Evolutionary conservation across 2,888 invertebrate species (phyloP), one percentile per base, ranked within the genome.

Genomic region (Cerceris rybyensis): DNA sequence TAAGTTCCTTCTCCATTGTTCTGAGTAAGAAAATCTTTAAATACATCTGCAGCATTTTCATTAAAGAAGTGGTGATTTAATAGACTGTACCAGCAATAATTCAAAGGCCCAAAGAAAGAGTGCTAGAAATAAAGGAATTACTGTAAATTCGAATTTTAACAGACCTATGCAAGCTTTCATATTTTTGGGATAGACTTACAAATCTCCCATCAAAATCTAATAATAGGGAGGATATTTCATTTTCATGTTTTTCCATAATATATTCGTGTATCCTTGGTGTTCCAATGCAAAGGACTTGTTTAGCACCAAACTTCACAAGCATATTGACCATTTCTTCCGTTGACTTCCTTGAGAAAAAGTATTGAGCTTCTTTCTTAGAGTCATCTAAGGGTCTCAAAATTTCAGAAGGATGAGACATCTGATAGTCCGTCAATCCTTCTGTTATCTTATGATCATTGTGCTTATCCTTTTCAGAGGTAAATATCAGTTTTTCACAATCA

Each of bases 21-120:
- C 87, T 94, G 94, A 0, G 83, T 91, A 0, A 96, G 88, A 89
- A 96, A 96, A 74, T 94, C 93, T 80, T 94, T 93, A 69, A 96
- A 94, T 0, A 94, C 91, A 46, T 93, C 90, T 78, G 93, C 93
- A 71, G 95, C 94, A 43, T 94, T 93, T 67, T 93, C 93, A 81
- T 95, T 94, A 88, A 98, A 98, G 89, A 98, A 96, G 89, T 97
- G 95, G 92, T 98, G 95, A 90, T 98, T 98, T 90, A 98, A 98
- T 94, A 97, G 96, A 92, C 98, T 98, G 93, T 97, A 98, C 94
- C 96, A 96, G 42, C 96, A 94, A 88, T 95, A 98, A 86, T 95
- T 94, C 13, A 94, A 89, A 0, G 95, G 94, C 0, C 94, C 93
- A 82, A 95, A 94, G 88, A 96, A 96, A 82, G 93, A 93, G 72